Base-by-base conservation (phyloP, 2,888 invertebrate genomes). In the Brachycybe producta region DNA sequence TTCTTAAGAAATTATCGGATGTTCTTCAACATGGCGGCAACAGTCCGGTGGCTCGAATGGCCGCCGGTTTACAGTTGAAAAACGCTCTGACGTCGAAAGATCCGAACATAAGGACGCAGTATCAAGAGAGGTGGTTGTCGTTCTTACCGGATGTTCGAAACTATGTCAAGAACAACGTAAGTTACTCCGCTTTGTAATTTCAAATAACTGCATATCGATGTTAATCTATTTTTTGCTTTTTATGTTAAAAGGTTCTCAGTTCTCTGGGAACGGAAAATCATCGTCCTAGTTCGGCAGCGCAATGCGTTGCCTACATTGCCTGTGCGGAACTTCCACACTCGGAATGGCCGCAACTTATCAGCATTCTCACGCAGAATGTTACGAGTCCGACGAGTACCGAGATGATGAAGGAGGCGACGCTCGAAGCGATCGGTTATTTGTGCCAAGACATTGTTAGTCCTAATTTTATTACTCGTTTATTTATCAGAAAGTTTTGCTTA, bases 281-380 rank as follows among this genome's bases (percentile, higher is more conserved):
- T 56, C 74, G 97, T 56, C 98, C 97, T 2, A 94, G 94, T 61
- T 90, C 92, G 46, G 97, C 97, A 5, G 97, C 98, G 1, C 98
- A 98, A 69, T 99, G 98, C 73, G 94, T 99, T 40, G 97, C 98
- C 1, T 92, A 92, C 67, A 90, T 99, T 54, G 98, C 95, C 0
- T 91, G 95, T 44, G 84, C 92, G 28, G 98, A 99, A 70, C 72
- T 99, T 54, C 88, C 95, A 1, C 80, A 83, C 44, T 79, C 82
- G 51, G 81, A 90, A 61, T 99, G 98, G 97, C 82, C 79, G 55
- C 85, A 90, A 59, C 75, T 98, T 5, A 91, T 99, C 59, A 75
- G 76, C 41, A 75, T 80, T 13, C 74, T 99, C 57, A 90, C 92
- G 51, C 79, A 77, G 66, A 95, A 95, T 74, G 91, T 99, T 51